Percentiles rank a stretch among this genome's conserved stretches.
These are phyloP conservation scores for Cynodonichthys magdalenae DNA, from an alignment of 2,797 vertebrate species.

Conservation along the genomic window DNA sequence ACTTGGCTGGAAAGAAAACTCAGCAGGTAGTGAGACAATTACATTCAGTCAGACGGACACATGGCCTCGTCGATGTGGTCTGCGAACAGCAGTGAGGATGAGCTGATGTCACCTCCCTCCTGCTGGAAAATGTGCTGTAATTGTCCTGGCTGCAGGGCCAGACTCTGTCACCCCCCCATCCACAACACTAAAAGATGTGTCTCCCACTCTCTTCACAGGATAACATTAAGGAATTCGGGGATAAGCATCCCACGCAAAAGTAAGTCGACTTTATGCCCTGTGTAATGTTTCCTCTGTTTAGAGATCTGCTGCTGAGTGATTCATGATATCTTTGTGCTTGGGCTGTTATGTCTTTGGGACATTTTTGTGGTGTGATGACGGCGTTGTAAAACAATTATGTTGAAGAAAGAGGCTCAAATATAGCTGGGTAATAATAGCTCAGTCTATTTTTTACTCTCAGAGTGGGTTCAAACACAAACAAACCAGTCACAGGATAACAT, in stretches of 20 bases:
- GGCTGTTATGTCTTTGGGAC: slow-evolving; percentile 65
- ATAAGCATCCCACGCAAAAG: slow-evolving; percentile 94
- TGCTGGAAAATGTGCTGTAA: slow-evolving; percentile 85
- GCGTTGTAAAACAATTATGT: slow-evolving; percentile 43
- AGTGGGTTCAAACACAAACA: slow-evolving; percentile 16
- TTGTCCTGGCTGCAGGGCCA: slow-evolving; percentile 81
- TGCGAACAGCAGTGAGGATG: slow-evolving; percentile 78
- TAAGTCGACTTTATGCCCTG: slow-evolving; percentile 81
- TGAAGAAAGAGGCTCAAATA: slow-evolving; percentile 46
- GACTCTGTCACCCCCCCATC: slow-evolving; percentile 66
- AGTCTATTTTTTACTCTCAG: slow-evolving; percentile 56
- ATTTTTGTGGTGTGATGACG: slow-evolving; percentile 67
- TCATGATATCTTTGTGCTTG: slow-evolving; percentile 65
- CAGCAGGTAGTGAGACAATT: slow-evolving; percentile 40
- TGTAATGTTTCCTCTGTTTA: slow-evolving; percentile 75
- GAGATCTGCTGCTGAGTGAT: slow-evolving; percentile 66
- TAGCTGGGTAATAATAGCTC: slow-evolving; percentile 51
- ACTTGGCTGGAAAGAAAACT: slow-evolving; percentile 26
- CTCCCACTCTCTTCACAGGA: slow-evolving; percentile 85
- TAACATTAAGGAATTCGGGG: slow-evolving; percentile 96
- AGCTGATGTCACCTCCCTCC: slow-evolving; percentile 85
- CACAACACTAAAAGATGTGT: slow-evolving; percentile 65
- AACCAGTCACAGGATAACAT: slow-evolving; percentile 27
- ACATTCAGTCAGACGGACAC: slow-evolving; percentile 61
- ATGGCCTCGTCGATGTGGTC: slow-evolving; percentile 74